Conservation (phyloP, 2,113 vertebrate species). For the Ornithorhynchus anatinus region DNA sequence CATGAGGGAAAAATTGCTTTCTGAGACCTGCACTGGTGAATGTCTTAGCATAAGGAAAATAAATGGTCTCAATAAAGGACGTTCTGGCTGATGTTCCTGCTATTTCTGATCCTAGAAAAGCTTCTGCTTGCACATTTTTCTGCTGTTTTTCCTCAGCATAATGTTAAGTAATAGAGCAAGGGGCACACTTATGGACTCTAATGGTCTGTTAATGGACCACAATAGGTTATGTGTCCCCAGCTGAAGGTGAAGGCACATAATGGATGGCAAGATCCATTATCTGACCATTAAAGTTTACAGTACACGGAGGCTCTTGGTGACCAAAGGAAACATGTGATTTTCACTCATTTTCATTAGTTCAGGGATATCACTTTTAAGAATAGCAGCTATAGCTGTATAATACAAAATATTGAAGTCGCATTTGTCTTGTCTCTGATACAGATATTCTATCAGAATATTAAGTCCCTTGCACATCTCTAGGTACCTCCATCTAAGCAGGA, state of each 20-base stretch:
- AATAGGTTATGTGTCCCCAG: slow-evolving; percentile 57
- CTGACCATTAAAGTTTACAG: slow-evolving; percentile 34
- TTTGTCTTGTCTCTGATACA: no score
- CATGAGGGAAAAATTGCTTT: no score
- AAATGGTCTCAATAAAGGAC: slow-evolving; percentile 39
- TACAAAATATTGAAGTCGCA: no score
- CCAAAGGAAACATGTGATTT: slow-evolving; percentile 11
- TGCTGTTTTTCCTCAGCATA: slow-evolving; percentile 42
- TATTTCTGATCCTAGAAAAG: slow-evolving; percentile 33
- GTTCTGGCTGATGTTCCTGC: slow-evolving; percentile 34
- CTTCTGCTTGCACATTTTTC: slow-evolving; percentile 39
- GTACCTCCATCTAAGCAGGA: no score
- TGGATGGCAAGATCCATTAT: slow-evolving; percentile 44
- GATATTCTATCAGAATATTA: no score
- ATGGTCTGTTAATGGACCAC: slow-evolving; percentile 33
- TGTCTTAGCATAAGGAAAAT: slow-evolving; percentile 46
- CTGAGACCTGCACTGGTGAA: slow-evolving; percentile 9
- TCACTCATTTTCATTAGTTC: slow-evolving; percentile 13
- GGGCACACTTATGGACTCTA: slow-evolving; percentile 39
- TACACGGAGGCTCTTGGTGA: slow-evolving; percentile 30
- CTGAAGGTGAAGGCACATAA: slow-evolving; percentile 16
- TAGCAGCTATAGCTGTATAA: no score
- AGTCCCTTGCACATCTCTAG: no score
- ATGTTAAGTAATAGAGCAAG: slow-evolving; percentile 41
- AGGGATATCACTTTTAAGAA: background rate